Base-by-base conservation (phyloP, 2,113 vertebrate species). In the Struthio camelus region DNA sequence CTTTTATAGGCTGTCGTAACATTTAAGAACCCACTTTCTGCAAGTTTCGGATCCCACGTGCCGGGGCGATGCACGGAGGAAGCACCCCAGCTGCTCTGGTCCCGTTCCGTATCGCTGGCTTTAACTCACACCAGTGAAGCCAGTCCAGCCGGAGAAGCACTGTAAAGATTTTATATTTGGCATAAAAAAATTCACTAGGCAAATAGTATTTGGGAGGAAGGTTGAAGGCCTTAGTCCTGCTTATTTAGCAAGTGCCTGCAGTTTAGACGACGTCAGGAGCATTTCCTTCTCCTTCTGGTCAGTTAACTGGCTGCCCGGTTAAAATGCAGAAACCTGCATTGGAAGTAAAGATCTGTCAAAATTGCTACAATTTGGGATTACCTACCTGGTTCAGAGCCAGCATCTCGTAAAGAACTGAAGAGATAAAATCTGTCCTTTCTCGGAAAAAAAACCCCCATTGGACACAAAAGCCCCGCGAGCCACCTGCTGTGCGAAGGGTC, bases 161-260 rank as follows among this genome's bases (percentile, higher is more conserved):
- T 19, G 5, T n/a, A 40, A 85, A 90, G 40, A 22, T 36, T 89
- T 95, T 89, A 53, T 89, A 50, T 91, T 90, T 96, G 48, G 44
- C 67, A 67, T 89, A 73, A 91, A 94, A n/a, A 94, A 94, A 93
- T 90, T 97, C 85, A 91, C 54, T 73, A 79, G 50, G 71, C 30
- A 94, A 90, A 97, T 80, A 93, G 51, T 80, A 90, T 95, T 93
- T 83, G 73, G 62, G 89, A 92, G 92, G 90, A 94, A 77, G 89
- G 96, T 89, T 96, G 84, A 96, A 97, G 95, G 96, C 86, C 80
- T 85, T 65, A 85, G 40, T 84, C 75, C 76, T 34, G 27, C 48
- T 85, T 53, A 86, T 85, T 88, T 87, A 93, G 58, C 42, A 75
- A 78, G 54, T 80, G 83, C 62, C 86, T 81, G 80, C 61, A 28